phyloP scores from a whole-genome alignment of 2,797 vertebrate genomes.

The Enteromius mattozi region DNA sequence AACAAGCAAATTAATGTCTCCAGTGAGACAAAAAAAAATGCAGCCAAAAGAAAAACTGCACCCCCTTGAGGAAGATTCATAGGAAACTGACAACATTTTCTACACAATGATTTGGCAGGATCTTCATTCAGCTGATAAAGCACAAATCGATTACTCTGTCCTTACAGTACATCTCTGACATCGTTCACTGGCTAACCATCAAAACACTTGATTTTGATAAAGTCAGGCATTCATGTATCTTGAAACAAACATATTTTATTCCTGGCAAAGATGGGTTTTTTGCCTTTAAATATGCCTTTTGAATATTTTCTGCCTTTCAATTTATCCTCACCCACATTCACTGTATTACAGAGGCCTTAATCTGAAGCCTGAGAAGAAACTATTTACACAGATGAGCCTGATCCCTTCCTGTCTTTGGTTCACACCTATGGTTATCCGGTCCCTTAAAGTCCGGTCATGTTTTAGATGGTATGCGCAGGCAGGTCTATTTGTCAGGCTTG shows the following conservation, averaged over 20 bases:
- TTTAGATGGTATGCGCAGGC: conserved; percentile 47
- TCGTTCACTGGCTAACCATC: conserved; percentile 16
- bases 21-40: background rate
- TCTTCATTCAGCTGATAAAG: background rate
- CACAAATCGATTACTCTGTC: background rate
- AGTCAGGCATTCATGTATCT: background rate
- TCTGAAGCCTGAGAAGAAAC: conserved; percentile 17
- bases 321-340: background rate
- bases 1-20: background rate
- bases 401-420: conserved; percentile 24
- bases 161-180: conserved; percentile 32
- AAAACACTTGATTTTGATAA: conserved; percentile 13
- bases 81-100: background rate
- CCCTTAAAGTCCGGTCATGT: conserved; percentile 57
- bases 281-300: background rate
- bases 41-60: conserved; percentile 9
- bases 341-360: conserved; percentile 17
- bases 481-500: conserved; percentile 28
- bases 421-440: conserved; percentile 44
- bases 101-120: background rate
- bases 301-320: background rate
- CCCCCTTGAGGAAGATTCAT: conserved; percentile 23
- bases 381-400: conserved; percentile 34
- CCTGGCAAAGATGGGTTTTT: background rate
- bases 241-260: background rate